Evolutionary conservation across 1,140 invertebrate species (phyloP).

Genomic region (Cydia fagiglandana): DNA sequence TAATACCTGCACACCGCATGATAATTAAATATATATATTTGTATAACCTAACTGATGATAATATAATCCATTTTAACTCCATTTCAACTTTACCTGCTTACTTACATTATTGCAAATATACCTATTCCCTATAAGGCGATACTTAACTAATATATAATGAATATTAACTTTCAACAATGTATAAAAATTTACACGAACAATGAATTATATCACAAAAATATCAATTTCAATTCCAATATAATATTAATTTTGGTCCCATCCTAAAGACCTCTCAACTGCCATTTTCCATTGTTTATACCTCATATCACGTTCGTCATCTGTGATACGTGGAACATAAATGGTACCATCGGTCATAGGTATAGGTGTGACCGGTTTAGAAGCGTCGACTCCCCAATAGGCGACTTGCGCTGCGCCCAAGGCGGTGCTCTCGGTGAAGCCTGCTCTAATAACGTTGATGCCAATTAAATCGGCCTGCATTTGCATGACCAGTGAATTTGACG

Average conservation of each 20-base stretch:
- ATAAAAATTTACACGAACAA: background rate
- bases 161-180: slow-evolving; percentile 16
- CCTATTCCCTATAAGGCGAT: background rate
- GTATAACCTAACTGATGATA: background rate
- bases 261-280: slow-evolving; percentile 88
- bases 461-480: slow-evolving; percentile 83
- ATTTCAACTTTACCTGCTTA: background rate
- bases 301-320: slow-evolving; percentile 85
- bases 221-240: background rate
- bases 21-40: background rate
- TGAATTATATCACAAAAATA: background rate
- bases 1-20: background rate
- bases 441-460: slow-evolving; percentile 83
- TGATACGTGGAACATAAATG: slow-evolving; percentile 84
- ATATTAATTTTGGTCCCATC: slow-evolving; percentile 83
- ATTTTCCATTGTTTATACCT: slow-evolving; percentile 91
- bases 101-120: too few species aligned
- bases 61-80: background rate
- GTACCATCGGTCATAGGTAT: slow-evolving; percentile 80
- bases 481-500: slow-evolving; percentile 91
- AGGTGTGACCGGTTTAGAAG: slow-evolving; percentile 61
- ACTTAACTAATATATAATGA: background rate
- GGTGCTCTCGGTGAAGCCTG: slow-evolving; percentile 91
- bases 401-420: slow-evolving; percentile 91
- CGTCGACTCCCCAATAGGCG: slow-evolving; percentile 85